Evolutionary conservation across 1,140 invertebrate genomes (phyloP).

Genomic region (Trichonephila clavata): DNA sequence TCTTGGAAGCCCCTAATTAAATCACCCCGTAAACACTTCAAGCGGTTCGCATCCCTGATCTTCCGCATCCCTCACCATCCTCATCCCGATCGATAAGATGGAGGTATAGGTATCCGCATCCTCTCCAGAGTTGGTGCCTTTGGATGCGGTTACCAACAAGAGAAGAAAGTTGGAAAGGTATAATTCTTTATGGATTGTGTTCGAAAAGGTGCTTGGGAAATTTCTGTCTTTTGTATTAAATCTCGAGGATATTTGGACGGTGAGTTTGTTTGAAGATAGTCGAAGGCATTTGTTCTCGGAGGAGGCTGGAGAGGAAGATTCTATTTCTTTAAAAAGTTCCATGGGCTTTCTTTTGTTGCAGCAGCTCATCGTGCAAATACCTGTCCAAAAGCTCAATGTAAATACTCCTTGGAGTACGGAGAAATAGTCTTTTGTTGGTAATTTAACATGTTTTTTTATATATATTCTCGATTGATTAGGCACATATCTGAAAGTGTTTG

Average conservation of each 20-base stretch:
- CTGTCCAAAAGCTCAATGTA: not conserved
- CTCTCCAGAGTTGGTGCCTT: not conserved
- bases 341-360: not conserved
- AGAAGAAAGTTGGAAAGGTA: constrained; percentile 12
- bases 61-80: constrained; percentile 2
- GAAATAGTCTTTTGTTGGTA: not conserved
- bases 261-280: constrained; percentile 20
- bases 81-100: constrained; percentile 52
- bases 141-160: not conserved
- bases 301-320: not conserved
- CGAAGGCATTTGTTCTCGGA: not conserved
- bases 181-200: constrained; percentile 37
- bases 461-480: too few relatives aligned
- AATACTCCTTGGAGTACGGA: not conserved
- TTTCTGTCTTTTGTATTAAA: constrained; percentile 41
- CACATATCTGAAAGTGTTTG: too few relatives aligned
- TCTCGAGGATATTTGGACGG: not conserved
- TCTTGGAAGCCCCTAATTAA: constrained; percentile 63
- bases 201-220: constrained; percentile 47
- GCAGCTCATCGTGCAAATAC: not conserved
- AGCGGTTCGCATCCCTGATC: constrained; percentile 7
- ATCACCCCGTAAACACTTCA: constrained; percentile 71
- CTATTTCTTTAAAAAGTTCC: not conserved
- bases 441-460: too few relatives aligned
- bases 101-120: not conserved